A percentile compares a stretch with the other conserved stretches of the same genome.
These are phyloP conservation scores for Melanotaenia duboulayi DNA, from an alignment of 2,113 vertebrate genomes.

Conservation along the genomic window DNA sequence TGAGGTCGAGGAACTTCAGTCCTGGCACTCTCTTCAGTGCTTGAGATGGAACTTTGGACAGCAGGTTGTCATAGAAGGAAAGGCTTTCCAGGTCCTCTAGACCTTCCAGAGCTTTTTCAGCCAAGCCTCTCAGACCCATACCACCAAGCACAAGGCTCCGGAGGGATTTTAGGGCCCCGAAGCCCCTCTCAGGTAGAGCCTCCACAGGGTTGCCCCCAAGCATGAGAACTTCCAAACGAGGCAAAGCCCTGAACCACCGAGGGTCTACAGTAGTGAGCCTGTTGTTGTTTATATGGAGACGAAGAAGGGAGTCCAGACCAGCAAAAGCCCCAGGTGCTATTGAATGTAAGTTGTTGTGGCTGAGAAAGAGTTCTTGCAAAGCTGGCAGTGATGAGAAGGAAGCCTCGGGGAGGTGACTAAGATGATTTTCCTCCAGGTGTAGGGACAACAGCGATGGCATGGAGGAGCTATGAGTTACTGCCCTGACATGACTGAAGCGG, in stretches of 20 bases:
- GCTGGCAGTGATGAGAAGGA: constrained; percentile 86
- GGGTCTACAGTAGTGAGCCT: constrained; percentile 85
- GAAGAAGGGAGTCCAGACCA: constrained; percentile 85
- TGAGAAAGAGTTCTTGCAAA: constrained; percentile 93
- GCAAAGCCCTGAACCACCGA: constrained; percentile 89
- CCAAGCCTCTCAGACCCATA: constrained; percentile 88
- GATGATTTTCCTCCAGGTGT: constrained; percentile 93
- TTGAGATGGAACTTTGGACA: constrained; percentile 85
- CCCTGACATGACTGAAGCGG: constrained; percentile 81
- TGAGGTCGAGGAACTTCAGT: constrained; percentile 93
- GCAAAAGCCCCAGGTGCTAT: constrained; percentile 87
- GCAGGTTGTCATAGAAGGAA: constrained; percentile 92
- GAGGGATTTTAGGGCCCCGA: constrained; percentile 87
- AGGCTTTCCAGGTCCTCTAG: constrained; percentile 89
- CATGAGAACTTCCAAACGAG: constrained; percentile 92
- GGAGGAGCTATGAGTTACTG: constrained; percentile 76
- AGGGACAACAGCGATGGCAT: constrained; percentile 88
- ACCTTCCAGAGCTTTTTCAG: constrained; percentile 88
- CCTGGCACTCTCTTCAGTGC: constrained; percentile 88
- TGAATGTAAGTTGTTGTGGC: constrained; percentile 89
- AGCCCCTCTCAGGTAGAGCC: constrained; percentile 87
- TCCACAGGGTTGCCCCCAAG: constrained; percentile 93
- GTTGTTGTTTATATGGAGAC: constrained; percentile 95
- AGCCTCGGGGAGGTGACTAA: constrained; percentile 84
- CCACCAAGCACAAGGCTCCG: constrained; percentile 91